Conservation (phyloP, 2,113 vertebrate genomes). For the Eidolon helvum region DNA sequence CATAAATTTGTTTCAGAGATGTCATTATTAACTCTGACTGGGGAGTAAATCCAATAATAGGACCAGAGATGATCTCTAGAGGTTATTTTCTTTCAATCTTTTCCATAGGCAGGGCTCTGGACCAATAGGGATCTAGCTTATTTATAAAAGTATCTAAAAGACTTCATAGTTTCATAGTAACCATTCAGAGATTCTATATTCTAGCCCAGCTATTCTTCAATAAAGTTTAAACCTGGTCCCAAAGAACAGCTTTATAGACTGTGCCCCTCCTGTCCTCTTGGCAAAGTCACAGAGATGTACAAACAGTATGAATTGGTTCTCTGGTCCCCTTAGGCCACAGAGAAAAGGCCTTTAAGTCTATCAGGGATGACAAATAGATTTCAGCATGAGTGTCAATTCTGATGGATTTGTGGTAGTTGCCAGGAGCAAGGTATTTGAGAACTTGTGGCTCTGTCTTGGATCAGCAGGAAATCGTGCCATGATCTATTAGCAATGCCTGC, state of each 20-base stretch:
- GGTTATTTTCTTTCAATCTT: not conserved
- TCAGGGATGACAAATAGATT: constrained; percentile 58
- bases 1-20: not conserved
- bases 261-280: not conserved
- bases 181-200: not conserved
- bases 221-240: not conserved
- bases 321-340: not conserved
- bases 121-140: not conserved
- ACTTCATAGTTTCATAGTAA: not conserved
- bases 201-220: not conserved
- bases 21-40: not conserved
- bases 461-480: not conserved
- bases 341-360: constrained; percentile 16
- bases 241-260: not conserved
- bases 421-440: not conserved
- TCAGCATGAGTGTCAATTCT: constrained; percentile 11
- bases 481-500: constrained; percentile 57
- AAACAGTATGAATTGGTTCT: not conserved
- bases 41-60: not conserved
- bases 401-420: constrained; percentile 40
- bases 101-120: not conserved
- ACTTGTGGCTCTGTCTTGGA: not conserved
- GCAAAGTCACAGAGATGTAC: not conserved
- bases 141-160: not conserved
- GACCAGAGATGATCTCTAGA: not conserved